phyloP scores from a whole-genome alignment of 2,888 invertebrate species.

The Hermaeophaga mercurialis region DNA sequence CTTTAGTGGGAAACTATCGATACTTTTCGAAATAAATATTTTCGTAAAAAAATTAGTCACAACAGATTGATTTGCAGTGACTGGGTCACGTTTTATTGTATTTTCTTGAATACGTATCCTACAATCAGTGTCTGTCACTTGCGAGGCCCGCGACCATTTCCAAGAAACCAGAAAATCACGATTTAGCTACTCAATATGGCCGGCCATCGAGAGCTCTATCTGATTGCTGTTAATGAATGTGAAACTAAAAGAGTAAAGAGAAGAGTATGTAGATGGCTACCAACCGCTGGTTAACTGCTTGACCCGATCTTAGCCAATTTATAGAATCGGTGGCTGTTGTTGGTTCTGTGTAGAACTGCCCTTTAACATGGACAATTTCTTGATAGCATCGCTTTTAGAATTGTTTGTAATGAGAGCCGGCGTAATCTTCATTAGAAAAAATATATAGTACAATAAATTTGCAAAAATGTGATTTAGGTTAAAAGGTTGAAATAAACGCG shows the following conservation, averaged over 20 bases:
- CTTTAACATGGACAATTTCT: conserved; percentile 51
- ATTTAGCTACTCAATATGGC: conserved; percentile 37
- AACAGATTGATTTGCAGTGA: no score
- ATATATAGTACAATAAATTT: no score
- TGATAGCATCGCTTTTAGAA: conserved; percentile 45
- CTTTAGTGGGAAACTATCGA: no score
- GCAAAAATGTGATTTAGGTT: no score
- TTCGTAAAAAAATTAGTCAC: no score
- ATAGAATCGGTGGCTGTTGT: conserved; percentile 46
- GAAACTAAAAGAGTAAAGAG: conserved; percentile 36
- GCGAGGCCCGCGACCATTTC: conserved; percentile 44
- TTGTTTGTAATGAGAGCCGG: no score
- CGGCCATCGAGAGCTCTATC: conserved; percentile 45
- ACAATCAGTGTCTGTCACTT: conserved; percentile 27
- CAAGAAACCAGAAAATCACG: conserved; percentile 43
- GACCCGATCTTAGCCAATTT: conserved; percentile 52
- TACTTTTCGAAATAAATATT: no score
- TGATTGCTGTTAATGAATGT: conserved; percentile 56
- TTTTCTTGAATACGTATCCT: no score
- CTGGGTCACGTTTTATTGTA: no score
- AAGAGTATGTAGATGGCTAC: conserved; percentile 15
- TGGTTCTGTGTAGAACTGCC: conserved; percentile 47
- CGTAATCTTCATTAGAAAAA: no score
- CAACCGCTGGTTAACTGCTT: conserved; percentile 28
- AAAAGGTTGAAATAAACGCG: no score